phyloP scores from a whole-genome alignment of 1,140 invertebrate species.

The Wiebesia pumilae region DNA sequence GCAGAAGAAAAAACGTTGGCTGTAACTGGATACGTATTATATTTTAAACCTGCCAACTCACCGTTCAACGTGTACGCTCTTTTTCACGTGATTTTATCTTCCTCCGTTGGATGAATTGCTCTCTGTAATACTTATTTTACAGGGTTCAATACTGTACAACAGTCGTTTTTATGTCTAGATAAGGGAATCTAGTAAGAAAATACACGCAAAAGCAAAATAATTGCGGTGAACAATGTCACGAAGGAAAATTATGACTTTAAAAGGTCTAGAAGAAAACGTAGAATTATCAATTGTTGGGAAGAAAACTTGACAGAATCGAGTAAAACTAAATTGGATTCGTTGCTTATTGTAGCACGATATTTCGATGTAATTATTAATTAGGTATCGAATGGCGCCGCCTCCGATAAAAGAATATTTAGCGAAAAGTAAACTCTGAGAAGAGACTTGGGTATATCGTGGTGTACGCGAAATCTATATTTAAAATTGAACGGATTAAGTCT shows the following conservation, averaged over 20 bases:
- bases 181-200: background rate
- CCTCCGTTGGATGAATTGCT: conserved; percentile 1
- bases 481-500: background rate
- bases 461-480: conserved; percentile 15
- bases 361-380: too few species aligned
- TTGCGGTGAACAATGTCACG: background rate
- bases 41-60: conserved; percentile 9
- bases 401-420: background rate
- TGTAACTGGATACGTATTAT: conserved; percentile 19
- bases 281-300: too few species aligned
- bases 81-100: conserved; percentile 1
- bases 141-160: background rate
- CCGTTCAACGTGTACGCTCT: background rate
- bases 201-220: background rate
- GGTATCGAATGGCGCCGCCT: too few species aligned
- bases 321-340: too few species aligned
- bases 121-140: background rate
- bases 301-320: too few species aligned
- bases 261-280: too few species aligned
- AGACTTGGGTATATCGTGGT: background rate
- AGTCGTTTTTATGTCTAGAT: background rate
- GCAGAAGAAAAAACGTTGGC: background rate
- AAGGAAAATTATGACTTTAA: too few species aligned
- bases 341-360: too few species aligned
- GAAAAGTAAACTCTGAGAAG: background rate